Evolutionary conservation across 92 coral and sea anemone species (phyloP).

Genomic region (Scolanthus callimorphus): DNA sequence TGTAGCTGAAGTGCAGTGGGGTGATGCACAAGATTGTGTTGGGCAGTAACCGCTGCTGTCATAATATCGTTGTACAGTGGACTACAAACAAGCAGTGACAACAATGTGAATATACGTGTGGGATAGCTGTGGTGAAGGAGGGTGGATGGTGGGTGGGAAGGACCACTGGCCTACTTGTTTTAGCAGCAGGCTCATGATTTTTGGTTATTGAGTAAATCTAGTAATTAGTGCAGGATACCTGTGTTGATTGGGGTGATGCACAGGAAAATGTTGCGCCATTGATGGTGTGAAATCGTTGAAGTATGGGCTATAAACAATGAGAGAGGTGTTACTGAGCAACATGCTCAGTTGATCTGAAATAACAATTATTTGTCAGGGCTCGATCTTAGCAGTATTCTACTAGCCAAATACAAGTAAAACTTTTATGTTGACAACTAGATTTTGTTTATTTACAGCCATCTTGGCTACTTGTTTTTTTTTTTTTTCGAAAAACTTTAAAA

Average conservation of each 20-base stretch:
- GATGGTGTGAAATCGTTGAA: neutral
- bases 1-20: constrained; percentile 74
- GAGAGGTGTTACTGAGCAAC: no score
- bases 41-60: constrained; percentile 86
- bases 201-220: neutral
- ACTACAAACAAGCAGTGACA: constrained; percentile 35
- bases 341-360: no score
- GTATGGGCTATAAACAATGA: neutral
- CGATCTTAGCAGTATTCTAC: no score
- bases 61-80: constrained; percentile 78
- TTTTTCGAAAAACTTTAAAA: no score
- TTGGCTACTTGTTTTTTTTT: no score
- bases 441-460: no score
- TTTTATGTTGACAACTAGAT: no score
- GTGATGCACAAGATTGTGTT: constrained; percentile 78
- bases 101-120: constrained; percentile 6
- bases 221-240: neutral
- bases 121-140: constrained; percentile 2
- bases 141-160: neutral
- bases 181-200: neutral
- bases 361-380: no score
- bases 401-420: no score
- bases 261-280: neutral
- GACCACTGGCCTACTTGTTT: neutral
- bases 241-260: neutral